phyloP scores from a whole-genome alignment of 2,113 vertebrate species.

The Nesoenas mayeri region DNA sequence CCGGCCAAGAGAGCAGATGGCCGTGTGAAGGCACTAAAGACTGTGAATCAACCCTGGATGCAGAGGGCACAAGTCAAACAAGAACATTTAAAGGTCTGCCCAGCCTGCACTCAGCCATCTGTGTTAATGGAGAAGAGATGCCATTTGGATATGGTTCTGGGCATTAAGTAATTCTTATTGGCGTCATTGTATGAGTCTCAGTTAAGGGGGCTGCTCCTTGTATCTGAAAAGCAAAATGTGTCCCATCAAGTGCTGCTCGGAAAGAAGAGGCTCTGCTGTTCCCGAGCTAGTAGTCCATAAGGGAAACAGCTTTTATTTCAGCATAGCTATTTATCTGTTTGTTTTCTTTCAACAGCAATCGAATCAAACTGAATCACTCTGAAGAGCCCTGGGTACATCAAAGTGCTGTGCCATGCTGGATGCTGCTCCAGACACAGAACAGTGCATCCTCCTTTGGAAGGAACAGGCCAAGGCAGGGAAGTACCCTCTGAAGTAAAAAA shows the following conservation, averaged over 20 bases:
- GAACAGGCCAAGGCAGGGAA: not conserved
- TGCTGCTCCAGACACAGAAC: not conserved
- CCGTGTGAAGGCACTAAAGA: not conserved
- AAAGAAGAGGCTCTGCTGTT: not conserved
- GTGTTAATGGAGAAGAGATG: not conserved
- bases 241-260: not conserved
- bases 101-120: not conserved
- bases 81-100: slow-evolving; percentile 45
- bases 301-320: not conserved
- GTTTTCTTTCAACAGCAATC: not conserved
- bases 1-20: slow-evolving; percentile 50
- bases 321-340: not conserved
- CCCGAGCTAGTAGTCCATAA: not conserved
- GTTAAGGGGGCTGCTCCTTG: not conserved
- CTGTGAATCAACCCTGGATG: not conserved
- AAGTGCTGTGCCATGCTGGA: not conserved
- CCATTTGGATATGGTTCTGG: not conserved
- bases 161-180: not conserved
- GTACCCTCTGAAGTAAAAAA: not conserved
- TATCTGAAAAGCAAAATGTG: not conserved
- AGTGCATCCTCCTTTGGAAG: not conserved
- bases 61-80: slow-evolving; percentile 54
- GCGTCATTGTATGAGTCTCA: accelerated
- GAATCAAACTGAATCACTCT: not conserved
- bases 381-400: not conserved